phyloP scores from a whole-genome alignment of 2,797 vertebrate genomes.

The Darevskia nairensis region DNA sequence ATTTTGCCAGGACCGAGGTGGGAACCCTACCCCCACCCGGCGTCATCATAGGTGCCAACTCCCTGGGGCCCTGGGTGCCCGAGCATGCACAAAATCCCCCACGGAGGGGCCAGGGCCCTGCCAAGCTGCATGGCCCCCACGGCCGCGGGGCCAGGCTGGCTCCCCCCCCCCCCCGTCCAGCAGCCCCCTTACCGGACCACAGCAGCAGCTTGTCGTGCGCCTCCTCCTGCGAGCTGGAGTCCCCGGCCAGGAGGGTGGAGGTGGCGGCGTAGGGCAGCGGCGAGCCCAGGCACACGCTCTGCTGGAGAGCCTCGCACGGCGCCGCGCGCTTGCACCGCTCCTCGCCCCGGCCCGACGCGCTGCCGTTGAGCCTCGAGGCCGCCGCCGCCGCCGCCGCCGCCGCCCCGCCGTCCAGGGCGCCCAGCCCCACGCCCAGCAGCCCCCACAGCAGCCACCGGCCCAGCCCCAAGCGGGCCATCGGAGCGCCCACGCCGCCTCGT shows the following conservation, averaged over 20 bases:
- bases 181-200: slow-evolving; percentile 89
- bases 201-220: slow-evolving; percentile 91
- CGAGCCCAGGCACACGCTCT: slow-evolving; percentile 90
- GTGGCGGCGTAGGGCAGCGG: slow-evolving; percentile 91
- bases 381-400: slow-evolving; percentile 42
- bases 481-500: not conserved
- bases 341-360: slow-evolving; percentile 40
- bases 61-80: no score
- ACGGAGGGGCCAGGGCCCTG: no score
- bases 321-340: slow-evolving; percentile 88
- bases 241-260: slow-evolving; percentile 89
- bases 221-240: slow-evolving; percentile 91
- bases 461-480: slow-evolving; percentile 7
- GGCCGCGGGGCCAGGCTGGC: no score
- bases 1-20: no score
- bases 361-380: slow-evolving; percentile 36
- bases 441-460: slow-evolving; percentile 59
- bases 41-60: no score
- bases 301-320: slow-evolving; percentile 88
- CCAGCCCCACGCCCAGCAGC: slow-evolving; percentile 65
- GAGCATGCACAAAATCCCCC: no score
- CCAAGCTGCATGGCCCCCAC: no score
- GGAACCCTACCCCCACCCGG: no score
- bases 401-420: not conserved
- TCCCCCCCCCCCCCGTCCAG: rapidly evolving